These are phyloP conservation scores for Sardinella longiceps DNA, from an alignment of 2,797 vertebrate genomes.

Conservation along the genomic window DNA sequence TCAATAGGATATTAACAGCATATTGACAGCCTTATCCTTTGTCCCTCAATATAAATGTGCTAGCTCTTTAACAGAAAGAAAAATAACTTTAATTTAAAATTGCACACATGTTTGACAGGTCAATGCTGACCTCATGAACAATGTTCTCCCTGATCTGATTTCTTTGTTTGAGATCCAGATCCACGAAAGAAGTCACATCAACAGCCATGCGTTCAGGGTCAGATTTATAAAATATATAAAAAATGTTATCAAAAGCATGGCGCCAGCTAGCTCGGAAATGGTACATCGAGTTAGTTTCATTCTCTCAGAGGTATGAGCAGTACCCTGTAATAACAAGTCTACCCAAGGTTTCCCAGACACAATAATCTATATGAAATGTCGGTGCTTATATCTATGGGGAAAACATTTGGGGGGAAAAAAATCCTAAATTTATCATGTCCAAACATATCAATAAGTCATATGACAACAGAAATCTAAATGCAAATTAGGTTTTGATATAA, in stretches of 20 bases:
- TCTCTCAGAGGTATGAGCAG: background rate
- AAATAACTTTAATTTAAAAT: background rate
- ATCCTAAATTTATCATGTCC: too few relatives aligned
- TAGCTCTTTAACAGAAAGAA: background rate
- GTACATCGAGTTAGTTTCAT: background rate
- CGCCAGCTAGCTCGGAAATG: background rate
- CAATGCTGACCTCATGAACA: background rate
- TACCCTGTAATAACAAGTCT: background rate
- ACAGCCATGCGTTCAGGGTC: background rate
- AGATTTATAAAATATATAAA: too few relatives aligned
- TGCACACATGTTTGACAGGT: background rate
- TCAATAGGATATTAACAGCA: background rate
- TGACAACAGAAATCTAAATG: background rate
- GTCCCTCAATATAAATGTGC: background rate
- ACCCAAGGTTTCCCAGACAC: background rate
- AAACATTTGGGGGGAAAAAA: background rate
- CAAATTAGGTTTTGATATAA: background rate
- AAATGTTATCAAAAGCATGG: background rate
- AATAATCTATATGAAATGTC: background rate
- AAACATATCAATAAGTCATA: background rate
- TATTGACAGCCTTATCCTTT: background rate
- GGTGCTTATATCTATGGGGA: background rate
- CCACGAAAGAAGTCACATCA: slow-evolving; percentile 2
- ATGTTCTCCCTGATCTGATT: background rate
- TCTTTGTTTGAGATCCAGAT: background rate